Evolutionary conservation across 2,797 vertebrate species (phyloP), one percentile per base, ranked within the genome.

Genomic region (Borostomias antarcticus): DNA sequence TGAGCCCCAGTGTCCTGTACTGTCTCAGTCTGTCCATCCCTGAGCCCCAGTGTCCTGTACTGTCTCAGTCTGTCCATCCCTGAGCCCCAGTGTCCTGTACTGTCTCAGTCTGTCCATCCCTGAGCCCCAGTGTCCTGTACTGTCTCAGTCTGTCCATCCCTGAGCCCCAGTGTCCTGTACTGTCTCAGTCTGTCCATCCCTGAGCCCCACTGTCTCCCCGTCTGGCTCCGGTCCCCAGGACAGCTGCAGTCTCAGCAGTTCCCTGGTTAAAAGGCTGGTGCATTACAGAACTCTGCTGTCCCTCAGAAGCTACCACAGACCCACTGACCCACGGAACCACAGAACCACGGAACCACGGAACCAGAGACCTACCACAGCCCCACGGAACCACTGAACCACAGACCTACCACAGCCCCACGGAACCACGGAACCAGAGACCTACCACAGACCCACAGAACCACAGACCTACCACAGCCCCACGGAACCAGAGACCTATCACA

Each of bases 231-330:
- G 72, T 72, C 83, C 73, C 67, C 69, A 61, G 76, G 64, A 78
- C 87, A 85, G 79, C 80, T 86, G 86, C 85, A 84, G 81, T 64
- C 78, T 73, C 81, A 86, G 85, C 83, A 84, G 80, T 78, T 85
- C 81, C 84, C 68, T 43, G 40, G 76, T 77, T 85, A 66, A 83
- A 82, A 86, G 80, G 72, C 56, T 85, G 74, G 73, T 82, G 78
- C 84, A 89, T 86, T 82, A 87, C 74, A 85, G 86, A 79, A 85
- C 79, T 86, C 79, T 81, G 68, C 74, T 66, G 56, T 86, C 82
- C 82, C 87, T 89, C 88, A 90, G 69, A 58, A 64, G 73, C 67
- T 74, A 74, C 71, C 72, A 77, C 60, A 81, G 71, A n/a, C n/a
- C n/a, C n/a, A n/a, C n/a, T n/a, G n/a, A n/a, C n/a, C n/a, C n/a